Base-by-base conservation (phyloP, 2,888 invertebrate genomes). In the Aphidoletes aphidimyza region DNA sequence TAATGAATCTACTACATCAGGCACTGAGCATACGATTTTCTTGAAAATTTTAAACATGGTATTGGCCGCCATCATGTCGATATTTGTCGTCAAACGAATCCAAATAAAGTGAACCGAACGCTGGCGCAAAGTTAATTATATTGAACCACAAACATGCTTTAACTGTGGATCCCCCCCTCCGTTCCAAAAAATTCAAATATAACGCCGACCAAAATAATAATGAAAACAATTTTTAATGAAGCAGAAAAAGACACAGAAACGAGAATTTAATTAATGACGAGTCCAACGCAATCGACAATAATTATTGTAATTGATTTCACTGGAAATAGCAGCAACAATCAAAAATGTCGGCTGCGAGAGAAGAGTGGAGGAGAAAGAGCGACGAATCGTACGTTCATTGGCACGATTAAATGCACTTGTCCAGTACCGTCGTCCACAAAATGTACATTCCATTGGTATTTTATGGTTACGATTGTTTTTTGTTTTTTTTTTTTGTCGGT, bases 71-170 rank as follows among this genome's bases (percentile, higher is more conserved):
- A n/a, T n/a, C n/a, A n/a, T n/a, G n/a, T n/a, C n/a, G n/a, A n/a
- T n/a, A n/a, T n/a, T n/a, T n/a, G n/a, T n/a, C n/a, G n/a, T n/a
- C n/a, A 22, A 22, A 22, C 22, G 8, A 47, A 17, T 47, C 47
- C 17, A 47, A 17, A 6, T 2, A 17, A 47, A 11, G 11, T 11
- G 17, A 11, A 47, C 17, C 47, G n/a, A n/a, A n/a, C n/a, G n/a
- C n/a, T n/a, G n/a, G n/a, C n/a, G n/a, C 69, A 69, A 69, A 69
- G 69, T 69, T 69, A 69, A 69, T 69, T 69, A 69, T 69, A 14
- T 30, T 30, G 69, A 69, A 69, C 69, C 69, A 34, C 69, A 69
- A 30, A 69, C 69, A 69, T 30, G 69, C 11, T 69, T 69, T 69
- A 69, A 14, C 69, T 69, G 11, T 30, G 26, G 34, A 30, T 26